Evolutionary conservation across 1,140 invertebrate genomes (phyloP), one percentile per base, ranked within the genome.

Genomic region (Centruroides sculpturatus): DNA sequence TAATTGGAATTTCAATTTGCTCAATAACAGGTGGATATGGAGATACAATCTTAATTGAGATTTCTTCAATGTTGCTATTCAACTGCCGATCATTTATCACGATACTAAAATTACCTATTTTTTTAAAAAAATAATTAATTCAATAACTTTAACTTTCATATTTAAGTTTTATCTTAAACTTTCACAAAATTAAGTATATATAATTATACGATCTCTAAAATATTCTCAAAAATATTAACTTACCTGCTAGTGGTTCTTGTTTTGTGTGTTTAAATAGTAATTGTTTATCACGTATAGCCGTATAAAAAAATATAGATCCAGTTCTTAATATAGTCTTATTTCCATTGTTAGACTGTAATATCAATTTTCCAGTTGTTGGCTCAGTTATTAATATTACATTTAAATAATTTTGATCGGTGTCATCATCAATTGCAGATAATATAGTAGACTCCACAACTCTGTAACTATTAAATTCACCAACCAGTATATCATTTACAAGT

Each of bases 241-340:
- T 50, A 62, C 60, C 60, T 51, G 54, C n/a, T 35, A 58, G 12
- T 5, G 55, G 49, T 4, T 49, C 47, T 52, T 57, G 48, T 11
- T 59, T 11, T 10, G 52, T 47, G 35, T 62, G 47, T 5, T 62
- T 62, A 8, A 62, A 62, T 34, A 62, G 59, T 47, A 62, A 41
- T 47, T 48, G 47, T 34, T 57, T 57, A 55, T 62, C 48, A 50
- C 50, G 11, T 8, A 62, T 52, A 35, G 59, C 35, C 3, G 8
- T 51, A 5, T 57, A 62, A 47, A 57, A 59, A 56, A 62, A 62
- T 41, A 50, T 62, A 13, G 55, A 53, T 35, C 57, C 57, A 47
- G 47, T 10, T 49, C 49, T 62, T 8, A 59, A 47, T 10, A 34
- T 12, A 5, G 46, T 35, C 6, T 58, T n/a, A 23, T 59, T 36